Evolutionary conservation across 1,140 invertebrate species (phyloP), one percentile per base, ranked within the genome.

Genomic region (Nixonia krombeini): DNA sequence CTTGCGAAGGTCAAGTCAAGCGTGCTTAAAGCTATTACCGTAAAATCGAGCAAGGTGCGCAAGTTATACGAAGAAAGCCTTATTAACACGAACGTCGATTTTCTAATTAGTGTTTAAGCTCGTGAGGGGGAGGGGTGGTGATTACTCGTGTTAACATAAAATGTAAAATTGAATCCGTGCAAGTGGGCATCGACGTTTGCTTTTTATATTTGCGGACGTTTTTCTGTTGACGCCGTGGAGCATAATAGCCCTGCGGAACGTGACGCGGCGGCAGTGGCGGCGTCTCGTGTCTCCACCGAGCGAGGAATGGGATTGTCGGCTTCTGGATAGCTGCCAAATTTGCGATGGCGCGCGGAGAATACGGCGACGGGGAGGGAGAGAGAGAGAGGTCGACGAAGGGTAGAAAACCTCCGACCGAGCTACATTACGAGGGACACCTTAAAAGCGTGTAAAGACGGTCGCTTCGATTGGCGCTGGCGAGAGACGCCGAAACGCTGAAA

Each of bases 391-490:
- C 25, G 44, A n/a, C 21, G 21, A 12, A 42, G 21, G 33, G 21
- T 25, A 9, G 40, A 25, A 44, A 53, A 35, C n/a, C 33, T 56
- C 18, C 12, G 41, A 45, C 15, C 16, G 29, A 21, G 45, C 10
- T 33, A 47, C 45, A 33, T 28, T 45, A 45, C 25, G 45, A 47
- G 45, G 23, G 42, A 45, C 50, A 15, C 44, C 33, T 40, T 56
- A 58, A 50, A 50, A 50, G 37, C 17, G 25, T 42, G 56, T 17
- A 35, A 53, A 42, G 29, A 55, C 18, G 44, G 18, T 40, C 3
- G n/a, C 28, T 33, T 65, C 45, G 37, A 66, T 59, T 55, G 33
- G 37, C 12, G 5, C 45, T 25, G 18, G 40, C n/a, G 31, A 47
- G 26, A 47, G 45, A 47, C 13, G 28, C 45, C 28, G 8, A 47